Conservation (phyloP, 2,113 vertebrate species). For the Scomber scombrus region DNA sequence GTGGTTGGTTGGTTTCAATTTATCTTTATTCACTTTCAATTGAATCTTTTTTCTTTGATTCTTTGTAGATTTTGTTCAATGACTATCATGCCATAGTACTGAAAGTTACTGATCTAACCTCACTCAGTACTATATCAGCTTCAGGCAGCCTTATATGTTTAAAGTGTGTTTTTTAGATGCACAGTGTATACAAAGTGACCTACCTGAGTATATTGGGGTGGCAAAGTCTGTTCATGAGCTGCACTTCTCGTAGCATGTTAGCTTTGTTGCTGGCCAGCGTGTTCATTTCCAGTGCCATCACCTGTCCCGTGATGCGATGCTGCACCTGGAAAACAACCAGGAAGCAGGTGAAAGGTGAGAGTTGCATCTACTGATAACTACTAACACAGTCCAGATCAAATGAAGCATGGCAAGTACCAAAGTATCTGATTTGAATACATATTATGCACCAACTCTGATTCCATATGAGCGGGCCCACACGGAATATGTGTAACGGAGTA, state of each 20-base stretch:
- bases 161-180: background rate
- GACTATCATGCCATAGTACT: too few relatives aligned
- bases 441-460: too few relatives aligned
- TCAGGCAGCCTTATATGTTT: background rate
- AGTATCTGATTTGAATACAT: too few relatives aligned
- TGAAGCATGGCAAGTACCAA: too few relatives aligned
- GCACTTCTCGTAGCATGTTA: constrained; percentile 96
- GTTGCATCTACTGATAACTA: too few relatives aligned
- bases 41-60: too few relatives aligned
- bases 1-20: too few relatives aligned
- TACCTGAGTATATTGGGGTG: constrained; percentile 86
- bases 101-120: too few relatives aligned
- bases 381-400: too few relatives aligned
- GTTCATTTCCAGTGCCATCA: constrained; percentile 99
- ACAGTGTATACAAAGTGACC: background rate
- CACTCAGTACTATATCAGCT: background rate
- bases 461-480: background rate
- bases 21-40: too few relatives aligned
- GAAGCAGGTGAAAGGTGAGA: background rate
- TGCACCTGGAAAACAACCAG: constrained; percentile 85
- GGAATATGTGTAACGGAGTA: too few relatives aligned
- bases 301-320: constrained; percentile 93
- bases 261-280: constrained; percentile 94
- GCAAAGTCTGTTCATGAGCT: constrained; percentile 95
- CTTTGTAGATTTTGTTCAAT: too few relatives aligned